Percentiles rank a stretch among this genome's conserved stretches.
Evolutionary conservation across 2,797 vertebrate species (phyloP).

Genomic region (Leptatherina wallacei): DNA sequence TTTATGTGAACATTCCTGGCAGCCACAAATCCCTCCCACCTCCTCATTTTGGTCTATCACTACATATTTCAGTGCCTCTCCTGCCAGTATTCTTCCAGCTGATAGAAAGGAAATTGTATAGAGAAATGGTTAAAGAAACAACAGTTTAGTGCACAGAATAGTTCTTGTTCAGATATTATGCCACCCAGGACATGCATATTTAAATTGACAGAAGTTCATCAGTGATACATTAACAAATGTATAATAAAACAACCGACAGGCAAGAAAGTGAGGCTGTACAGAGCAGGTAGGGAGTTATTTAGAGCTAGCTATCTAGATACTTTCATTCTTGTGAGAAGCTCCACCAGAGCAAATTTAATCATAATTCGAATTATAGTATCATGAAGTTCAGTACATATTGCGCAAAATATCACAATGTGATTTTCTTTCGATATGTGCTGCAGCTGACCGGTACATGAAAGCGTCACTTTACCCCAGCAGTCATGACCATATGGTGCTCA

Average conservation of each 20-base stretch:
- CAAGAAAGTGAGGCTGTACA: neutral
- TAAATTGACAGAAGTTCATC: neutral
- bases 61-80: constrained; percentile 1
- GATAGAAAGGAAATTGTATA: neutral
- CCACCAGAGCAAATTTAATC: neutral
- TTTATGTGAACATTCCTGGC: constrained; percentile 24
- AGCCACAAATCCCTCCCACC: neutral
- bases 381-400: neutral
- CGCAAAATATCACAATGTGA: neutral
- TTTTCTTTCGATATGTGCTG: constrained; percentile 26
- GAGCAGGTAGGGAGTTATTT: neutral
- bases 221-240: neutral
- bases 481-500: constrained; percentile 73
- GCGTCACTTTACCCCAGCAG: constrained; percentile 44
- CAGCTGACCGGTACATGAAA: constrained; percentile 34
- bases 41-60: constrained; percentile 9
- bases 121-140: neutral
- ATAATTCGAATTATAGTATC: neutral
- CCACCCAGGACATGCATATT: neutral
- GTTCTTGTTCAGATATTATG: neutral
- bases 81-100: neutral
- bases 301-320: neutral
- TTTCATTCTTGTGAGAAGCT: neutral
- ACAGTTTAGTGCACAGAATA: neutral
- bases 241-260: neutral